Conservation (phyloP, 2,888 invertebrate species). For the Oligia fasciuncula region DNA sequence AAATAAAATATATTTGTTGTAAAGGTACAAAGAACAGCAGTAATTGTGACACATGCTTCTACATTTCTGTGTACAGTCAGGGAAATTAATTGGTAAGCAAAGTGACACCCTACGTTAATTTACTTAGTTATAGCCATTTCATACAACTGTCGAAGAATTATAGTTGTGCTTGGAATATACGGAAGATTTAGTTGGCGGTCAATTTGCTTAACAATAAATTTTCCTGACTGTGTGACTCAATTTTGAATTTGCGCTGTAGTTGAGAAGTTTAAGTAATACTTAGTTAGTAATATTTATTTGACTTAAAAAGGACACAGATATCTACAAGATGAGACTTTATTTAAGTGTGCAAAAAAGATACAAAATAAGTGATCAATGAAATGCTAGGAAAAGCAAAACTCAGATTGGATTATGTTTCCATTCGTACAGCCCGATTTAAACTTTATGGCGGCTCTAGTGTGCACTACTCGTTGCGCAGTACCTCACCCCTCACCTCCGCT, state of each 20-base stretch:
- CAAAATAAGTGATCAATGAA: neutral
- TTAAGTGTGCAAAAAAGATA: neutral
- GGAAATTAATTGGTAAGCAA: neutral
- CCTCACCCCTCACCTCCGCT: too few relatives aligned
- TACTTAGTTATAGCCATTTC: neutral
- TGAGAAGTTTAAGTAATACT: neutral
- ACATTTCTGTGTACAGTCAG: neutral
- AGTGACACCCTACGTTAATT: neutral
- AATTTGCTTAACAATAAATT: neutral
- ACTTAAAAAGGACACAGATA: neutral
- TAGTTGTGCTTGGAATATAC: neutral
- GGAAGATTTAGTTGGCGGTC: neutral
- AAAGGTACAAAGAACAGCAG: neutral
- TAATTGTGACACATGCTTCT: neutral
- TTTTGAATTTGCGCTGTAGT: neutral
- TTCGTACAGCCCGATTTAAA: neutral
- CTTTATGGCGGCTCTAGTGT: too few relatives aligned
- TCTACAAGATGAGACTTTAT: neutral
- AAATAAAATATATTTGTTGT: slow-evolving; percentile 18
- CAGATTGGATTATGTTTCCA: slow-evolving; percentile 10
- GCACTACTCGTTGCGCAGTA: too few relatives aligned
- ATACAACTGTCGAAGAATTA: neutral
- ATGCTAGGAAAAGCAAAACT: neutral
- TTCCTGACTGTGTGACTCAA: neutral
- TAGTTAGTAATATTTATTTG: neutral